Percentiles rank a stretch among this genome's conserved stretches.
Conservation (phyloP, 2,797 vertebrate species). For the Mormyrus hasselquistii region DNA sequence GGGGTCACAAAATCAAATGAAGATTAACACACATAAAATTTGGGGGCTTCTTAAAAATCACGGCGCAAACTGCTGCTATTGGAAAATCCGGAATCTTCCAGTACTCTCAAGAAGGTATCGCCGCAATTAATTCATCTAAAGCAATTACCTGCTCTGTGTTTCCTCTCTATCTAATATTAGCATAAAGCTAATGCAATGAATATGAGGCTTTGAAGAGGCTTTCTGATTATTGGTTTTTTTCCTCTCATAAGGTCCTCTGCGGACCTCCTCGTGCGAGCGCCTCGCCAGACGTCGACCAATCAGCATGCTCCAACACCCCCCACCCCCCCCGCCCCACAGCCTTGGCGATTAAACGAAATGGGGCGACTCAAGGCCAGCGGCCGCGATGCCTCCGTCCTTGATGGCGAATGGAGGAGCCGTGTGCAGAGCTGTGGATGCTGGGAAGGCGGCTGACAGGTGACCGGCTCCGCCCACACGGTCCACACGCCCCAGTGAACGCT, state of each 20-base stretch:
- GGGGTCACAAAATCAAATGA: background rate
- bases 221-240: background rate
- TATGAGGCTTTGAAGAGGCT: background rate
- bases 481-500: background rate
- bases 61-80: background rate
- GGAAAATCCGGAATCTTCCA: background rate
- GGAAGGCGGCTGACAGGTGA: background rate
- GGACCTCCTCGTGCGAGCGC: background rate
- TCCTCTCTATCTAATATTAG: background rate
- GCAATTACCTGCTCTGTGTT: background rate
- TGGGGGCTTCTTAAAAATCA: background rate
- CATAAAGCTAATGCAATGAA: slow-evolving; percentile 3
- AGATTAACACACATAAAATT: background rate
- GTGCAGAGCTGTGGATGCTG: background rate
- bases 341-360: background rate
- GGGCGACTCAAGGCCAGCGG: background rate
- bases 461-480: too few species aligned
- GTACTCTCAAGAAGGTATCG: background rate
- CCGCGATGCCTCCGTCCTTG: background rate
- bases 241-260: background rate
- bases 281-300: background rate
- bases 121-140: background rate
- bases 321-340: background rate
- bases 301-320: too few species aligned
- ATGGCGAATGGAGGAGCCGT: background rate